Percentiles rank a stretch among this genome's conserved stretches.
Conservation (phyloP, 2,113 vertebrate genomes). For the Diphyllodes magnificus region DNA sequence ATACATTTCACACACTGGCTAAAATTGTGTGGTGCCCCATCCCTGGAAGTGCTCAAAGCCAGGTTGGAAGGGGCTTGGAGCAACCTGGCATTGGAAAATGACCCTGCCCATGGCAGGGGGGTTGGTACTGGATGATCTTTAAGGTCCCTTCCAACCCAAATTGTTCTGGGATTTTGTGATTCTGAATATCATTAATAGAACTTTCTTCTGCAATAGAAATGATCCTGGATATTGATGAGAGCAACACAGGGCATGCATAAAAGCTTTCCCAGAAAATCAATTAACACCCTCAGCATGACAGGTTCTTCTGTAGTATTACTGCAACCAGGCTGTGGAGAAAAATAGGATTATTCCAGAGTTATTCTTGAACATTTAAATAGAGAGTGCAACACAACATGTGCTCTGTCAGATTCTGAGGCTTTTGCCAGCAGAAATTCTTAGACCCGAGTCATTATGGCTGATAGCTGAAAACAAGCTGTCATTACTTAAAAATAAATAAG, state of each 20-base stretch:
- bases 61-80: neutral
- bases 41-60: neutral
- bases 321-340: neutral
- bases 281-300: neutral
- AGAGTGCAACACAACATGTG: neutral
- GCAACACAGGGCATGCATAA: neutral
- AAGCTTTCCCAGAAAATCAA: neutral
- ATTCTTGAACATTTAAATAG: neutral
- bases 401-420: neutral
- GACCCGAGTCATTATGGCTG: neutral
- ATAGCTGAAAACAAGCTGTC: neutral
- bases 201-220: neutral
- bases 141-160: neutral
- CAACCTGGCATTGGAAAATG: neutral
- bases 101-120: neutral
- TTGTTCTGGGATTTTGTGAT: neutral
- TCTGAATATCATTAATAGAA: neutral
- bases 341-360: neutral
- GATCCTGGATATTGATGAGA: neutral
- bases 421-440: neutral
- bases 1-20: rapidly evolving
- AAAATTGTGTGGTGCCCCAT: neutral
- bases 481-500: neutral
- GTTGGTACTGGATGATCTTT: neutral
- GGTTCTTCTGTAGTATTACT: neutral